Percentiles rank a stretch among this genome's conserved stretches.
These are phyloP conservation scores for Leuctra nigra DNA, from an alignment of 2,888 invertebrate species.

Conservation along the genomic window DNA sequence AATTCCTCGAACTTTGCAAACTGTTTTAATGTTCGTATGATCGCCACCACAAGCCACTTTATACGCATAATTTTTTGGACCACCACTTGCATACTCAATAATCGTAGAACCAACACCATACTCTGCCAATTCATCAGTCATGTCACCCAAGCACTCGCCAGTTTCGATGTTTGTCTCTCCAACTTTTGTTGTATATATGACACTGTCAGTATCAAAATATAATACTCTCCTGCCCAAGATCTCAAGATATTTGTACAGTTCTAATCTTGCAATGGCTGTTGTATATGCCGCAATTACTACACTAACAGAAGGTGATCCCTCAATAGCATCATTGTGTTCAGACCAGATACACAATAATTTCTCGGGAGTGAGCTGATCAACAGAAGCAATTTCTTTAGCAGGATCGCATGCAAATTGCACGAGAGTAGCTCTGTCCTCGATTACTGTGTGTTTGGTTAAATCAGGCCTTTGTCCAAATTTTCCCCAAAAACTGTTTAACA, in stretches of 20 bases:
- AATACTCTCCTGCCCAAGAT: conserved; percentile 33
- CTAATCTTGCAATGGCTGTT: conserved; percentile 35
- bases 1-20: conserved; percentile 33
- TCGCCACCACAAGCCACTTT: conserved; percentile 24
- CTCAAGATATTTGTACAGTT: conserved; percentile 35
- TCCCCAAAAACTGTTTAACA: conserved; percentile 32
- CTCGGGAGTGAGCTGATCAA: not conserved
- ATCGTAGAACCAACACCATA: conserved; percentile 34
- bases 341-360: not conserved
- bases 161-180: conserved; percentile 25
- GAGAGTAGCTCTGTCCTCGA: not conserved
- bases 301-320: conserved; percentile 29
- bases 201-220: conserved; percentile 38
- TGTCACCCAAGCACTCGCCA: conserved; percentile 35
- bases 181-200: conserved; percentile 30
- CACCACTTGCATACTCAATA: conserved; percentile 35
- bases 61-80: conserved; percentile 37
- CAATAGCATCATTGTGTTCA: not conserved
- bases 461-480: conserved; percentile 1
- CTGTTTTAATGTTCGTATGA: conserved; percentile 5
- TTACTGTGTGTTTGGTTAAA: not conserved
- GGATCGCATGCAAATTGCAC: not conserved
- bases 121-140: conserved; percentile 36
- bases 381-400: not conserved
- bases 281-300: conserved; percentile 37